Evolutionary conservation across 1,140 invertebrate genomes (phyloP), one percentile per base, ranked within the genome.

Genomic region (Drosophila nigrodunni): DNA sequence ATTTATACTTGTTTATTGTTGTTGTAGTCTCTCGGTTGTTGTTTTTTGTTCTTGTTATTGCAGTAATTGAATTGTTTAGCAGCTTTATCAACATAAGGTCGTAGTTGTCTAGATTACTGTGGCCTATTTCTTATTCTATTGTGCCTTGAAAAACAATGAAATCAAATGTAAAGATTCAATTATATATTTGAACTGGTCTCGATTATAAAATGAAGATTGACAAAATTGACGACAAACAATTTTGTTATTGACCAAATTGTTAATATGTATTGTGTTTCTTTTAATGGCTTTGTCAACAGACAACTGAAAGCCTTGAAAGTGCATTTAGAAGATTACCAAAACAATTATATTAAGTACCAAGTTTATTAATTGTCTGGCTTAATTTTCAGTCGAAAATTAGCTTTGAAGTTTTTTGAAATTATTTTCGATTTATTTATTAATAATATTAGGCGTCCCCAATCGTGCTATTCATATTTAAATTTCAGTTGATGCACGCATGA

Each of bases 11-110:
- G 60, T 59, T 50, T 39, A 49, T 47, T 65, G 46, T 47, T 34
- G 21, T 39, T 57, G 57, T 69, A 2, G 18, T 21, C 18, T 15
- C 52, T 58, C 52, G 74, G 39, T 55, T 57, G 15, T 30, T 78
- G 54, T 67, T 62, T 77, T 57, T 60, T 68, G 34, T 15, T 15
- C 59, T 65, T 71, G 72, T 62, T 72, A 61, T 86, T 50, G 30
- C 62, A 30, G 62, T 85, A 86, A 85, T 85, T 85, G 82, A 86
- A 85, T 85, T 85, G 81, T 71, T 78, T 72, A 81, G 70, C 52
- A 65, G 61, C 34, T 44, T 49, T 41, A 10, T 9, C n/a, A 52
- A 21, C 44, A 74, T 61, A 66, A 60, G 57, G 60, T 49, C 54
- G 30, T 55, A 13, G 15, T 25, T 37, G 37, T 21, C 58, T 65